phyloP scores from a whole-genome alignment of 2,797 vertebrate species.

The Hippocampus kuda region DNA sequence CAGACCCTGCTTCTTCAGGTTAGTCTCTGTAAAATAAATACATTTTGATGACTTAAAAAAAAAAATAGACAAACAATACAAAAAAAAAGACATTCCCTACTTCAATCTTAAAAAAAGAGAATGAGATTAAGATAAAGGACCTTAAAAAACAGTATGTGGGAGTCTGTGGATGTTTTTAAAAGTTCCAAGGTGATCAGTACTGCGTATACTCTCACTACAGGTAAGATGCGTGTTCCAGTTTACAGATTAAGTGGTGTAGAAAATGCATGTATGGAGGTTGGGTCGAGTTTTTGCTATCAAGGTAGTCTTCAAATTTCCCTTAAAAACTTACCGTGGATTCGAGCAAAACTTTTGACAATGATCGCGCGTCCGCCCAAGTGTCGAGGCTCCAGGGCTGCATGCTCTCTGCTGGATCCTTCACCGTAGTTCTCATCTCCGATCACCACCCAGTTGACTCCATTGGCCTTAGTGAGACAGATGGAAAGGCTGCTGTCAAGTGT shows the following conservation, averaged over 20 bases:
- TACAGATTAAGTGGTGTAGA: background rate
- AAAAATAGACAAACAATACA: background rate
- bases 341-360: constrained; percentile 93
- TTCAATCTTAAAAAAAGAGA: background rate
- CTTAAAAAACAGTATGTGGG: no score
- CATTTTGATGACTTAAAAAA: no score
- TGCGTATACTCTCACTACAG: background rate
- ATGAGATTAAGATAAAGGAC: background rate
- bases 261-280: background rate
- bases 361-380: constrained; percentile 89
- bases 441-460: constrained; percentile 81
- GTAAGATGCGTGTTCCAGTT: no score
- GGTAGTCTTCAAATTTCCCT: background rate
- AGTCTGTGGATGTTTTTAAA: no score
- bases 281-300: background rate
- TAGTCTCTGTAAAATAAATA: constrained; percentile 56
- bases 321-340: constrained; percentile 78
- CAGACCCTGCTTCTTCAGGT: constrained; percentile 71
- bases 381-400: constrained; percentile 85
- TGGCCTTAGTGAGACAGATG: constrained; percentile 61
- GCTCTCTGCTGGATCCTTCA: constrained; percentile 91
- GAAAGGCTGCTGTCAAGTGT: background rate
- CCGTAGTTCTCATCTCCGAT: constrained; percentile 93
- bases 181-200: background rate
- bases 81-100: background rate